These are phyloP conservation scores for Sula dactylatra DNA, from an alignment of 2,113 vertebrate genomes.

Conservation along the genomic window DNA sequence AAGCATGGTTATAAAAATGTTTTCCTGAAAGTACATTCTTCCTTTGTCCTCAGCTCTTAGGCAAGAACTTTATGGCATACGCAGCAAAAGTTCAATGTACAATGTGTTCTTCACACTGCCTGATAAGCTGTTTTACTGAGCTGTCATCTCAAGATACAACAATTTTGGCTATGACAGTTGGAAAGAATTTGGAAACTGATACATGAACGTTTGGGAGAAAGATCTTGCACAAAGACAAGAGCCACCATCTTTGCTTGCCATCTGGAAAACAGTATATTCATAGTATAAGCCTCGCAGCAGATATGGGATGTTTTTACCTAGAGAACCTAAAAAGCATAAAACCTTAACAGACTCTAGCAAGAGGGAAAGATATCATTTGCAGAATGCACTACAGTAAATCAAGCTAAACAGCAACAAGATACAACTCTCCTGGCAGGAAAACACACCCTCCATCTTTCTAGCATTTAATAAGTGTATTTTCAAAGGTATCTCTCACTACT, in stretches of 20 bases:
- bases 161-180: not conserved
- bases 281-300: not conserved
- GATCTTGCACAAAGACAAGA: not conserved
- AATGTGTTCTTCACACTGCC: not conserved
- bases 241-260: not conserved
- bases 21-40: not conserved
- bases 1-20: not conserved
- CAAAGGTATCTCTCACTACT: not conserved
- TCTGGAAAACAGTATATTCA: not conserved
- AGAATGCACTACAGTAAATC: not conserved
- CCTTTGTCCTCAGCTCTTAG: not conserved
- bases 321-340: not conserved
- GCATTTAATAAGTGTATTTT: rapidly evolving
- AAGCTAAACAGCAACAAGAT: not conserved
- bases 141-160: not conserved
- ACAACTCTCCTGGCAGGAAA: not conserved
- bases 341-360: not conserved
- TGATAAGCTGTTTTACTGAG: not conserved
- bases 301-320: not conserved
- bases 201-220: not conserved
- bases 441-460: not conserved
- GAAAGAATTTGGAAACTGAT: not conserved
- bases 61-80: not conserved
- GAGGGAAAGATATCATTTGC: not conserved
- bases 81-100: not conserved